Evolutionary conservation across 2,888 invertebrate species (phyloP).

Genomic region (Allygus modestus): DNA sequence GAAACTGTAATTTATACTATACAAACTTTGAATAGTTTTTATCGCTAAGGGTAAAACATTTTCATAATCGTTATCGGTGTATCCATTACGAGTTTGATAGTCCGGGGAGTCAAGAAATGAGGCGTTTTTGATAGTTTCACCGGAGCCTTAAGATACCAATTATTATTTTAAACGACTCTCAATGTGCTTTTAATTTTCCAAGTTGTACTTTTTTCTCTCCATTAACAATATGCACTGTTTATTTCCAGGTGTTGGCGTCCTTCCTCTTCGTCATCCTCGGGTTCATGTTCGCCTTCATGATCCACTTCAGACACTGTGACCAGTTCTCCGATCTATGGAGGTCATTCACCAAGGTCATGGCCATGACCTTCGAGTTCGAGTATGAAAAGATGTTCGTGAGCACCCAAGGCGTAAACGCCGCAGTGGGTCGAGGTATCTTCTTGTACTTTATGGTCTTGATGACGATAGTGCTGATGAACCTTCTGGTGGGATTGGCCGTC

Average conservation of each 20-base stretch:
- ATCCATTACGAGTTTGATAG: too few relatives aligned
- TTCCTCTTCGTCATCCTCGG: slow-evolving; percentile 77
- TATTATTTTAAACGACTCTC: too few relatives aligned
- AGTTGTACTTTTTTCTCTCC: too few relatives aligned
- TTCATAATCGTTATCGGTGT: too few relatives aligned
- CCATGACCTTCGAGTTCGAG: slow-evolving; percentile 80
- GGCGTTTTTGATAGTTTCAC: too few relatives aligned
- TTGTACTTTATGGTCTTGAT: slow-evolving; percentile 77
- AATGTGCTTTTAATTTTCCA: slow-evolving; percentile 68
- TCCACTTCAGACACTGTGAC: slow-evolving; percentile 77
- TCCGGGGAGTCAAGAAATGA: too few relatives aligned
- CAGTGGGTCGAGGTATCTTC: slow-evolving; percentile 77
- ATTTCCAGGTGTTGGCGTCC: slow-evolving; percentile 76
- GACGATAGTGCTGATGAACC: slow-evolving; percentile 79
- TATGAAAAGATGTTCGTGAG: slow-evolving; percentile 76
- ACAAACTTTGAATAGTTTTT: too few relatives aligned
- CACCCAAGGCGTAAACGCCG: slow-evolving; percentile 73
- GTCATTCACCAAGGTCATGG: slow-evolving; percentile 78
- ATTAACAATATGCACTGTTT: too few relatives aligned
- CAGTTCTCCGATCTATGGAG: slow-evolving; percentile 78
- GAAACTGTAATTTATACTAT: too few relatives aligned
- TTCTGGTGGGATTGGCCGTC: slow-evolving; percentile 80
- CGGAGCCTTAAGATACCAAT: too few relatives aligned
- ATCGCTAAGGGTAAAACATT: too few relatives aligned
- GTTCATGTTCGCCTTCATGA: slow-evolving; percentile 78